Percentiles rank a stretch among this genome's conserved stretches.
Evolutionary conservation across 2,888 invertebrate species (phyloP).

Genomic region (Rhabditoides inermis): DNA sequence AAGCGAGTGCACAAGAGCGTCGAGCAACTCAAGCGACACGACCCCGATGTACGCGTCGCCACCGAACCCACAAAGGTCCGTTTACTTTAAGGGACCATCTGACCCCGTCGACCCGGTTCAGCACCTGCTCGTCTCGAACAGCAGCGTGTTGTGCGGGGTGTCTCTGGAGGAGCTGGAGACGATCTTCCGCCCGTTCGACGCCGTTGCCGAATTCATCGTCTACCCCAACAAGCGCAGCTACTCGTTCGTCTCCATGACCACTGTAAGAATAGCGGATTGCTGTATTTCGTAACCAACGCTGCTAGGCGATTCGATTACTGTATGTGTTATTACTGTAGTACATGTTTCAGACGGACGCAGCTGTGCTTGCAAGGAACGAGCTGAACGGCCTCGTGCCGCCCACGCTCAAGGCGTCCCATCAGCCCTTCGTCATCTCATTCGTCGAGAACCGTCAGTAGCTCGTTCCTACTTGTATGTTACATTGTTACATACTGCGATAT

Average conservation of each 20-base stretch:
- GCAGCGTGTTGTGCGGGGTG: slow-evolving; percentile 37
- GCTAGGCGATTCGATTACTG: neutral
- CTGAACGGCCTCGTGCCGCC: slow-evolving; percentile 25
- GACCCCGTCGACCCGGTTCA: too few species aligned
- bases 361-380: slow-evolving; percentile 9
- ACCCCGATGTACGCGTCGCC: slow-evolving; percentile 26
- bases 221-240: slow-evolving; percentile 37
- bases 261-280: too few species aligned
- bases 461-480: too few species aligned
- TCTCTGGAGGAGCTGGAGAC: slow-evolving; percentile 31
- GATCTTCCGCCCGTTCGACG: slow-evolving; percentile 26
- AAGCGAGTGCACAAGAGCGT: slow-evolving; percentile 25
- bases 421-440: slow-evolving; percentile 30
- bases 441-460: slow-evolving; percentile 26
- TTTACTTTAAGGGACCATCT: too few species aligned
- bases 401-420: slow-evolving; percentile 21
- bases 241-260: too few species aligned
- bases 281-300: neutral
- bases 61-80: slow-evolving; percentile 25
- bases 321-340: neutral
- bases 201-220: slow-evolving; percentile 21
- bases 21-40: slow-evolving; percentile 28
- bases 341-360: neutral
- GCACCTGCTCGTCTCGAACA: slow-evolving; percentile 36
- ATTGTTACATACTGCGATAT: too few species aligned